Percentiles rank a stretch among this genome's conserved stretches.
Evolutionary conservation across 2,888 invertebrate genomes (phyloP).

Genomic region (Cheilosia grossa): DNA sequence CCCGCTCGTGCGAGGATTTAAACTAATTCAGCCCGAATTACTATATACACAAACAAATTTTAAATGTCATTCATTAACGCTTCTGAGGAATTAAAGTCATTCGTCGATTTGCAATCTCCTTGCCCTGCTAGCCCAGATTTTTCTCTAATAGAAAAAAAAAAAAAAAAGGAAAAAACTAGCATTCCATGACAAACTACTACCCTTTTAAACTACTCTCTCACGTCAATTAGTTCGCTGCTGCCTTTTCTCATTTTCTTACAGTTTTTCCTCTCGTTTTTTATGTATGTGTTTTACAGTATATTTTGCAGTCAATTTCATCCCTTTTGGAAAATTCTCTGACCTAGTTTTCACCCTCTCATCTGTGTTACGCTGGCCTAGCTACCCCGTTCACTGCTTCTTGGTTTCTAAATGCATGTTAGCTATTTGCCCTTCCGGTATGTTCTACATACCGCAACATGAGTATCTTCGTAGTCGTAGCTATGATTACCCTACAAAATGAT

Average conservation of each 20-base stretch:
- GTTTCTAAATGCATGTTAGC: slow-evolving; percentile 64
- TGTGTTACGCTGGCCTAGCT: slow-evolving; percentile 68
- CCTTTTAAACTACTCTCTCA: slow-evolving; percentile 67
- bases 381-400: slow-evolving; percentile 51
- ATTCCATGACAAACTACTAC: slow-evolving; percentile 53
- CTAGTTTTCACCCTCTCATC: slow-evolving; percentile 75
- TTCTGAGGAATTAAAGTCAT: slow-evolving; percentile 54
- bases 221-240: slow-evolving; percentile 73
- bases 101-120: slow-evolving; percentile 52
- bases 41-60: background rate
- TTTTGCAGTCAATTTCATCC: slow-evolving; percentile 75
- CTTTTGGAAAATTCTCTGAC: slow-evolving; percentile 72
- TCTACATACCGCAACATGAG: slow-evolving; percentile 73
- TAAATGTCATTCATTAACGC: slow-evolving; percentile 61
- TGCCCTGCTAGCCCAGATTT: slow-evolving; percentile 71
- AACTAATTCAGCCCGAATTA: background rate
- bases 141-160: slow-evolving; percentile 17
- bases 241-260: slow-evolving; percentile 54
- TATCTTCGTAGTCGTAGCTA: slow-evolving; percentile 42
- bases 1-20: background rate
- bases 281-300: slow-evolving; percentile 62
- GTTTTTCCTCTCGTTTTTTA: slow-evolving; percentile 42
- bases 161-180: slow-evolving; percentile 13
- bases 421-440: slow-evolving; percentile 75
- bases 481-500: slow-evolving; percentile 63